Base-by-base conservation (phyloP, 1,140 invertebrate species). In the Camponotus floridanus region DNA sequence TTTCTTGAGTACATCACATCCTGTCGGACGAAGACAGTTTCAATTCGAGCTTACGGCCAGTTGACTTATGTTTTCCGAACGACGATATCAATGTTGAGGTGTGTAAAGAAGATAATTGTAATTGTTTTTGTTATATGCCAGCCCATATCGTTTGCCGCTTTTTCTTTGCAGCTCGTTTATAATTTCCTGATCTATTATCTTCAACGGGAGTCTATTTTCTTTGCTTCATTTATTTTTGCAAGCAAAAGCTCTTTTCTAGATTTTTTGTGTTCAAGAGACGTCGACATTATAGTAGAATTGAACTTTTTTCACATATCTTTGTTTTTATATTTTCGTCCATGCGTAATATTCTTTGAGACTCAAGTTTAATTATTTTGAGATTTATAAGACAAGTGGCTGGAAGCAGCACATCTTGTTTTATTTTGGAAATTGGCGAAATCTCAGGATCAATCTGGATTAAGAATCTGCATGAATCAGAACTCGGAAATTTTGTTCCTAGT, bases 361-460 rank as follows among this genome's bases (percentile, higher is more conserved):
- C 21, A n/a, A 61, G 1, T 9, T 61, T 61, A 9, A 61, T 61
- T 61, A 61, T 21, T 61, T 21, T 61, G 59, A 61, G 59, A 31
- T 26, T 61, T 61, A 61, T 61, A 61, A 61, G 21, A 61, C 59
- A 61, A 61, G 21, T 61, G 59, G 59, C 9, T n/a, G n/a, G 59
- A 21, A 61, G 59, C 59, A 61, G 59, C 59, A 61, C 59, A 61
- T 61, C n/a, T 61, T 31, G n/a, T 61, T 61, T 61, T 61, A 61
- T n/a, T 21, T 61, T 61, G 59, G 7, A 61, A 61, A 61, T 31
- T 61, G n/a, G 59, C 21, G 15, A 61, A 61, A 21, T 61, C 8
- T 21, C 59, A 21, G 26, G 59, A 61, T 61, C 21, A n/a, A 61
- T 61, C 59, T 61, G 8, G 21, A 61, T 61, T 61, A n/a, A 33